Conservation (phyloP, 2,888 invertebrate genomes). For the Chymomyza amoena region DNA sequence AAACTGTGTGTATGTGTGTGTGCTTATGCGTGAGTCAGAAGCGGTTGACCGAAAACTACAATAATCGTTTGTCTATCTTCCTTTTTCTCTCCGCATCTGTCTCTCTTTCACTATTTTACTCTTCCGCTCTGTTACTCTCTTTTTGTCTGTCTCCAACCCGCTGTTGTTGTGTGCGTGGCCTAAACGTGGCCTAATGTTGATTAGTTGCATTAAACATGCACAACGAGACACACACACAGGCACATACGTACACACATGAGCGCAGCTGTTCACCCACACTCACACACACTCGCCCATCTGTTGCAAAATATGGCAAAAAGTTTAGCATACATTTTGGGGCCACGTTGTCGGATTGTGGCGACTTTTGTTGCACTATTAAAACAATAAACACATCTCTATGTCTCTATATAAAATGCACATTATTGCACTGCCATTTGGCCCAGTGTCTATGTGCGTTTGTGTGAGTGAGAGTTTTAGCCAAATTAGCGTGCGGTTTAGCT, state of each 20-base stretch:
- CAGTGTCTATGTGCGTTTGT: constrained; percentile 1
- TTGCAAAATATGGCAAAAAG: constrained; percentile 10
- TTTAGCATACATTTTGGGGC: constrained; percentile 37
- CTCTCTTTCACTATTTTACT: too few species aligned
- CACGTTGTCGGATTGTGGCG: not conserved
- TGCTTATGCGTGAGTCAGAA: constrained; percentile 17
- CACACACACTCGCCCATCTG: not conserved
- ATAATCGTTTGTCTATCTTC: constrained; percentile 27
- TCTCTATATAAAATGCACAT: constrained; percentile 37
- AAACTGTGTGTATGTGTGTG: not conserved
- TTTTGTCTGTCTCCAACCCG: too few species aligned
- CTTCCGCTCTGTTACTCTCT: not conserved
- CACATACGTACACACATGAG: not conserved
- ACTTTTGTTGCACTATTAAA: constrained; percentile 4
- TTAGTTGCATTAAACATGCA: constrained; percentile 70
- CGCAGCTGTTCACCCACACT: not conserved
- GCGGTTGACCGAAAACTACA: constrained; percentile 57
- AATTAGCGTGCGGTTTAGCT: constrained; percentile 62
- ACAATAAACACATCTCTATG: constrained; percentile 41
- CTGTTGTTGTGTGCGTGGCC: constrained; percentile 19
- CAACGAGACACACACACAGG: constrained; percentile 39
- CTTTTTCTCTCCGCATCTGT: not conserved
- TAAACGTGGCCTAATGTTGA: constrained; percentile 67
- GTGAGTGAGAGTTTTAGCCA: constrained; percentile 20
- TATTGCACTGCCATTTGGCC: constrained; percentile 23